Percentiles rank a stretch among this genome's conserved stretches.
Evolutionary conservation across 2,797 vertebrate species (phyloP).

Genomic region (Pangasius sanitwongsei): DNA sequence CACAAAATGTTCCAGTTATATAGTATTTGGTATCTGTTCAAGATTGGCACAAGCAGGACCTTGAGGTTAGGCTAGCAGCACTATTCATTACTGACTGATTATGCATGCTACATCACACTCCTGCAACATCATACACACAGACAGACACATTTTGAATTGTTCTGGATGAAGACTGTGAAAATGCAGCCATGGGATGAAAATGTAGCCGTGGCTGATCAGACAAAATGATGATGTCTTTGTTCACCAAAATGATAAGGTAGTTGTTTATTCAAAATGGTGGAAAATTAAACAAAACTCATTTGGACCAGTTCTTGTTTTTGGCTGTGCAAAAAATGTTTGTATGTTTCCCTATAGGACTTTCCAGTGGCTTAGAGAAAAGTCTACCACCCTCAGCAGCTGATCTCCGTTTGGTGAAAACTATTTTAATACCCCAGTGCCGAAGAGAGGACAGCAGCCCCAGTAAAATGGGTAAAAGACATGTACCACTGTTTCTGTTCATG

Average conservation of each 20-base stretch:
- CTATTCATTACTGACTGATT: slow-evolving; percentile 3
- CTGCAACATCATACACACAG: neutral
- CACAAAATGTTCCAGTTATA: neutral
- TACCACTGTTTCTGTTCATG: slow-evolving; percentile 28
- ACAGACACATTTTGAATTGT: neutral
- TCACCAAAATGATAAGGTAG: neutral
- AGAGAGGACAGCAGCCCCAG: slow-evolving; percentile 51
- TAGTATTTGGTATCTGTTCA: neutral
- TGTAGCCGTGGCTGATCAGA: neutral
- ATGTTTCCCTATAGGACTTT: slow-evolving; percentile 62
- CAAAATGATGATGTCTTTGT: neutral
- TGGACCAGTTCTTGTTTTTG: neutral
- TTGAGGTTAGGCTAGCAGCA: slow-evolving; percentile 7
- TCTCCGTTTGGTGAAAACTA: slow-evolving; percentile 64
- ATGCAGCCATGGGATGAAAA: neutral
- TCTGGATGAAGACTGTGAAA: neutral
- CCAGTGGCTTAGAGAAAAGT: slow-evolving; percentile 66
- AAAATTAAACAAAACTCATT: neutral
- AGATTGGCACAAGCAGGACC: neutral
- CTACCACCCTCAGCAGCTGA: slow-evolving; percentile 65
- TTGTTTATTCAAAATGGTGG: neutral
- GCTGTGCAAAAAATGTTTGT: neutral
- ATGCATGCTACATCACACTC: neutral
- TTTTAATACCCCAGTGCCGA: slow-evolving; percentile 64
- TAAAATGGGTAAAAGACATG: slow-evolving; percentile 63